Evolutionary conservation across 1,140 invertebrate genomes (phyloP), one percentile per base, ranked within the genome.

Genomic region (Bombus sylvicola): DNA sequence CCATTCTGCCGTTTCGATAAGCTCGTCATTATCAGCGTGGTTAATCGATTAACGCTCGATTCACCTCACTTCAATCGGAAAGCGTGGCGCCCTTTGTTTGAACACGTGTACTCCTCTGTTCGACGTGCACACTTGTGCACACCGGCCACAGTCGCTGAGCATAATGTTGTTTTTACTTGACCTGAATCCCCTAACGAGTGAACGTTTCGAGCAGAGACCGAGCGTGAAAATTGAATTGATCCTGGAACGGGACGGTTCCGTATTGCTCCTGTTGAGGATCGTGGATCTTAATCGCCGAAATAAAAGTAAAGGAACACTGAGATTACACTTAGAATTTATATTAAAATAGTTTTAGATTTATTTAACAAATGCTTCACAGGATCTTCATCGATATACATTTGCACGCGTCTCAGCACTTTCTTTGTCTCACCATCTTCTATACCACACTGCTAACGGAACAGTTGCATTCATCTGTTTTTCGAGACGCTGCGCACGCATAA

Each of bases 41-140:
- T 57, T 39, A 28, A 80, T 80, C 80, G 80, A 82, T 82, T 82
- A 82, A 82, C 80, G 80, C 57, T 74, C 57, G 53, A 82, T 82
- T 74, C 39, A 71, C 68, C 12, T 39, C 68, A 28, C 57, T 74
- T 82, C 71, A 74, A 82, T 82, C 31, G 80, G 69, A 82, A 82
- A 74, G 53, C 80, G 31, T 28, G 13, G 37, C 37, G 12, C 25
- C 37, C 80, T 74, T 82, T 82, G 80, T 82, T 74, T 47, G 80
- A 18, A 18, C 71, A 64, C 80, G 80, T 82, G 80, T 74, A 62
- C 39, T 37, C 22, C 39, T 47, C 77, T 12, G 18, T 37, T 80
- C 31, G 31, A 79, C 31, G 43, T 31, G 41, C 41, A 13, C 13
- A 47, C 6, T 15, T 34, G 41, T 47, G 39, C 39, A 73, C 72